Conservation (phyloP, 2,113 vertebrate species). For the Hemiprocne comata region DNA sequence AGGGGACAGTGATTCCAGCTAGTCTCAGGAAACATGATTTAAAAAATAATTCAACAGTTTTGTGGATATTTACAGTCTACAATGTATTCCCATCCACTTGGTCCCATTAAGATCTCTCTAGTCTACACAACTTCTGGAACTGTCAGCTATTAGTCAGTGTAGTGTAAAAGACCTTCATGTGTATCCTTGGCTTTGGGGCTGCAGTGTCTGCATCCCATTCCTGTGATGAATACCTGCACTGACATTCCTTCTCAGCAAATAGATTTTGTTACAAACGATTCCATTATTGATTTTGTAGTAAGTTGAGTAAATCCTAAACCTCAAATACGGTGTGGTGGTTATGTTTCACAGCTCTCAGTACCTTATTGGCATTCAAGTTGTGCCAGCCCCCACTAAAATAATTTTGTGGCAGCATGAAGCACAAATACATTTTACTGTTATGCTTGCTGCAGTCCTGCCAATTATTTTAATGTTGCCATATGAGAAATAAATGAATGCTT, state of each 20-base stretch:
- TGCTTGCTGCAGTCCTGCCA: neutral
- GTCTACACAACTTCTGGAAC: neutral
- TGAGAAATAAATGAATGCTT: conserved; percentile 13
- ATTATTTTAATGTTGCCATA: conserved; percentile 47
- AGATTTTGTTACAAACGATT: conserved; percentile 49
- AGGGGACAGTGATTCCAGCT: neutral
- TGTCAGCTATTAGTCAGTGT: conserved; percentile 5
- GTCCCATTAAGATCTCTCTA: neutral
- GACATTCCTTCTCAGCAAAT: conserved; percentile 47
- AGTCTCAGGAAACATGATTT: neutral
- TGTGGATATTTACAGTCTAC: neutral
- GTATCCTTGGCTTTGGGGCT: conserved; percentile 17
- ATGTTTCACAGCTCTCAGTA: conserved; percentile 40
- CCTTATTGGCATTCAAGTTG: conserved; percentile 31
- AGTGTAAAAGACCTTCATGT: conserved; percentile 28
- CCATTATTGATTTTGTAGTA: conserved; percentile 56
- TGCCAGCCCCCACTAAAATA: conserved; percentile 15
- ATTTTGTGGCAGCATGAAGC: conserved; percentile 26
- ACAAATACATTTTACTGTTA: conserved; percentile 39
- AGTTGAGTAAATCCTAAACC: conserved; percentile 52
- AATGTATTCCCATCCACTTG: neutral
- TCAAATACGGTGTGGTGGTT: neutral
- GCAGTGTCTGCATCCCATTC: neutral
- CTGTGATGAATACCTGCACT: conserved; percentile 6
- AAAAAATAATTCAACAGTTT: neutral